Percentiles rank a stretch among this genome's conserved stretches.
phyloP scores from a whole-genome alignment of 2,797 vertebrate genomes.

The Tragelaphus oryx region DNA sequence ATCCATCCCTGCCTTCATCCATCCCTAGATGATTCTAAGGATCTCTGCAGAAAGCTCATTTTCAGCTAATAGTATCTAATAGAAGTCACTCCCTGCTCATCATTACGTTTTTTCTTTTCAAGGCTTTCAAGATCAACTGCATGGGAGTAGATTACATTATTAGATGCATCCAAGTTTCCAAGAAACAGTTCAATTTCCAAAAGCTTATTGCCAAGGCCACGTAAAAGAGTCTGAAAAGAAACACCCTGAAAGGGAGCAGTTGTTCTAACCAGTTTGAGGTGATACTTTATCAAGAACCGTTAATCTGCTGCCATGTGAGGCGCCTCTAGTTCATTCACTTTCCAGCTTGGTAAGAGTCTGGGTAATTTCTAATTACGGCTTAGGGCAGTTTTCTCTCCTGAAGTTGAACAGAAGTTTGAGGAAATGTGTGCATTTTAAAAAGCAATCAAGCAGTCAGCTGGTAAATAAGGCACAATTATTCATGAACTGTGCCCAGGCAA shows the following conservation, averaged over 20 bases:
- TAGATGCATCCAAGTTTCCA: neutral
- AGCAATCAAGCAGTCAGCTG: neutral
- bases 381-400: neutral
- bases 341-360: neutral
- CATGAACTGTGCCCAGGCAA: neutral
- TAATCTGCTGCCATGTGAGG: slow-evolving; percentile 26
- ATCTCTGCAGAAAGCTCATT: slow-evolving; percentile 44
- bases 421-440: slow-evolving; percentile 31
- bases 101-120: slow-evolving; percentile 43
- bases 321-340: neutral
- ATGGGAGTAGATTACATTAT: slow-evolving; percentile 6
- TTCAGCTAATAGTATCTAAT: slow-evolving; percentile 25
- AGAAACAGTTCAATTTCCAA: slow-evolving; percentile 9
- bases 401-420: slow-evolving; percentile 33
- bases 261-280: slow-evolving; percentile 43
- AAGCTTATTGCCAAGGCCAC: slow-evolving; percentile 17
- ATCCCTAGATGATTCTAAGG: neutral
- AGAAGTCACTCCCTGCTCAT: slow-evolving; percentile 45
- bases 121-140: slow-evolving; percentile 49
- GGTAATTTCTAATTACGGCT: slow-evolving; percentile 27
- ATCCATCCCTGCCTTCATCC: neutral
- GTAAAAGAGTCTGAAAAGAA: slow-evolving; percentile 20
- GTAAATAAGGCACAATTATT: slow-evolving; percentile 33
- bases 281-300: slow-evolving; percentile 12
- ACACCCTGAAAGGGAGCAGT: neutral